Conservation (phyloP, 1,140 invertebrate genomes). For the Drosophila sulfurigaster region DNA sequence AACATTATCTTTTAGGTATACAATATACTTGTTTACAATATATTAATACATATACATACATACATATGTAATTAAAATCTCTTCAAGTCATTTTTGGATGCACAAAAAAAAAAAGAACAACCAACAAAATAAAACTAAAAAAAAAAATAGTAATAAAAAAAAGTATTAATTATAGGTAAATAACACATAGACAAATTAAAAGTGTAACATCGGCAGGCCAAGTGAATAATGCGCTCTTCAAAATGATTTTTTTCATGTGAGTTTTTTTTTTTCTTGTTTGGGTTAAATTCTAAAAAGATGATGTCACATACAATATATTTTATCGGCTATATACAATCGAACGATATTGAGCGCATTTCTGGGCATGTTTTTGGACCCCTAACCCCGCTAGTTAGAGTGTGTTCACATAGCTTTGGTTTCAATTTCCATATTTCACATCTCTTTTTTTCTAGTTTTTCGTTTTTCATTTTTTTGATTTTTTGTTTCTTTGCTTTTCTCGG, state of each 20-base stretch:
- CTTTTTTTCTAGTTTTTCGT: not conserved
- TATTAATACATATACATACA: conserved; percentile 38
- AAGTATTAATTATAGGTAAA: conserved; percentile 2
- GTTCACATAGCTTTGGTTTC: conserved; percentile 39
- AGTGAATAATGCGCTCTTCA: conserved; percentile 20
- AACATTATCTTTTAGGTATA: conserved; percentile 32
- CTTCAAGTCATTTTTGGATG: conserved; percentile 26
- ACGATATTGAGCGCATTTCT: conserved; percentile 15
- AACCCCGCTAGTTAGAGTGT: conserved; percentile 51
- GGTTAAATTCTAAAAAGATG: not conserved
- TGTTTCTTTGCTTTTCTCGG: not conserved
- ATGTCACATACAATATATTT: not conserved
- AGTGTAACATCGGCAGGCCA: conserved; percentile 22
- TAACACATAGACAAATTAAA: conserved; percentile 8
- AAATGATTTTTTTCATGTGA: not conserved
- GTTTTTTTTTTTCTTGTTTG: not conserved
- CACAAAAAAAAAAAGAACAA: not conserved
- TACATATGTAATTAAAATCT: conserved; percentile 31
- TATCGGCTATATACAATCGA: conserved; percentile 33
- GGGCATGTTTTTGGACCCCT: conserved; percentile 29
- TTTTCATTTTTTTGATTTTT: not conserved
- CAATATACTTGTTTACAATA: conserved; percentile 55
- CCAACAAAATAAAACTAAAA: not conserved
- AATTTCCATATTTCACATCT: not conserved
- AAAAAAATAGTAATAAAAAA: conserved; percentile 21